Conservation (phyloP, 2,797 vertebrate species). For the Myotis findleyi region DNA sequence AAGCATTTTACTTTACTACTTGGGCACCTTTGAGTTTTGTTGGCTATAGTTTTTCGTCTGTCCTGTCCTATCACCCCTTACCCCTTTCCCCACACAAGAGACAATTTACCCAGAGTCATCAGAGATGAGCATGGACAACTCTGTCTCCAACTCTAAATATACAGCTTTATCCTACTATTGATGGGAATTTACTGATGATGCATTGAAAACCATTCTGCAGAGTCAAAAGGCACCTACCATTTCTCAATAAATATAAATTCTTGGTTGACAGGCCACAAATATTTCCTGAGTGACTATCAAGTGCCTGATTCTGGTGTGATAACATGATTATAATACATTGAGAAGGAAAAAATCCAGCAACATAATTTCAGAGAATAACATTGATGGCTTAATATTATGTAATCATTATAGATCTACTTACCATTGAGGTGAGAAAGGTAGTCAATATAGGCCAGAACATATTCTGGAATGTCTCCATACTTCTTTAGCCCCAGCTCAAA, state of each 20-base stretch:
- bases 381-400: constrained; percentile 51
- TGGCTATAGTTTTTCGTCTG: background rate
- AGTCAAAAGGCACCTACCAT: constrained; percentile 1
- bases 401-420: constrained; percentile 84
- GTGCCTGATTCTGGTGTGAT: background rate
- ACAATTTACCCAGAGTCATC: background rate
- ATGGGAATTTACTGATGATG: background rate
- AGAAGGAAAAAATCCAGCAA: constrained; percentile 53
- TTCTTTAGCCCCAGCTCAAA: constrained; percentile 99
- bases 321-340: constrained; percentile 27
- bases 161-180: background rate
- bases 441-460: constrained; percentile 99
- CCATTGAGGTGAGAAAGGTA: constrained; percentile 99
- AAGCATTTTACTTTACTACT: constrained; percentile 19
- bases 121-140: background rate
- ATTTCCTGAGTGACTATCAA: constrained; percentile 38
- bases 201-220: constrained; percentile 24
- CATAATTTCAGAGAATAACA: constrained; percentile 62
- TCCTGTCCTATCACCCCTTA: background rate
- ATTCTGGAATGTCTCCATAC: constrained; percentile 99
- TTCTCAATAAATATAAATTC: constrained; percentile 20
- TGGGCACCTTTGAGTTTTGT: background rate
- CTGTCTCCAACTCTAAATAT: background rate
- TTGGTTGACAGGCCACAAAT: background rate
- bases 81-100: background rate